Evolutionary conservation across 1,140 invertebrate species (phyloP).

Genomic region (Tyrophagus putrescentiae): DNA sequence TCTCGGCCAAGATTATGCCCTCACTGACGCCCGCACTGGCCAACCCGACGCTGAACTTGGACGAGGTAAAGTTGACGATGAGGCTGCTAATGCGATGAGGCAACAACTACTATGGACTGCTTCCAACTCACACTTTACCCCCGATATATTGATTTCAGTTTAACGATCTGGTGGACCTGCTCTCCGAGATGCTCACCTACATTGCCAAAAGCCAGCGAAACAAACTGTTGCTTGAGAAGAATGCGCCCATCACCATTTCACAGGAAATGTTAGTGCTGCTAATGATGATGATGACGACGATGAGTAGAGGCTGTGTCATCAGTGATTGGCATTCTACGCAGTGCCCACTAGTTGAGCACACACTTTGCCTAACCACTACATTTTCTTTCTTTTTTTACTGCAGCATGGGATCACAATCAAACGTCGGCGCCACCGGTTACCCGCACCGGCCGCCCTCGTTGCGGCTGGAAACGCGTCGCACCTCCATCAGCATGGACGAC

Average conservation of each 20-base stretch:
- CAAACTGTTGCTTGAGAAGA: slow-evolving; percentile 30
- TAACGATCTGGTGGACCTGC: slow-evolving; percentile 26
- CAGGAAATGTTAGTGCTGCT: slow-evolving; percentile 25
- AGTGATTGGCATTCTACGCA: not conserved
- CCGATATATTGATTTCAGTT: slow-evolving; percentile 23
- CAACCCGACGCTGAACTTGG: slow-evolving; percentile 70
- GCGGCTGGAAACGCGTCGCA: slow-evolving; percentile 27
- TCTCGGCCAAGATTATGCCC: slow-evolving; percentile 86
- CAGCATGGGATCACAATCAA: slow-evolving; percentile 2
- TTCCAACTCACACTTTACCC: not conserved
- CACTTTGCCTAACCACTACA: not conserved
- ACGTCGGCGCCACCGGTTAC: slow-evolving; percentile 20
- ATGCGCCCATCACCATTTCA: slow-evolving; percentile 24
- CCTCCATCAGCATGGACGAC: slow-evolving; percentile 30
- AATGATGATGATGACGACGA: not conserved
- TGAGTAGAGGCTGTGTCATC: not conserved
- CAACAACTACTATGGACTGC: no score
- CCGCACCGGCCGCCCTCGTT: slow-evolving; percentile 28
- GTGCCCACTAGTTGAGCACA: not conserved
- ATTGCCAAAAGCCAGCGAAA: slow-evolving; percentile 29
- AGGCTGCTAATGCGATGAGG: not conserved
- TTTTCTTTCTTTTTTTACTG: not conserved
- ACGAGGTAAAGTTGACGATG: slow-evolving; percentile 43
- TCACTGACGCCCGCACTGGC: slow-evolving; percentile 78
- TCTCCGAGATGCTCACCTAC: slow-evolving; percentile 29